Conservation (phyloP, 1,140 invertebrate species). For the Dryas iulia region DNA sequence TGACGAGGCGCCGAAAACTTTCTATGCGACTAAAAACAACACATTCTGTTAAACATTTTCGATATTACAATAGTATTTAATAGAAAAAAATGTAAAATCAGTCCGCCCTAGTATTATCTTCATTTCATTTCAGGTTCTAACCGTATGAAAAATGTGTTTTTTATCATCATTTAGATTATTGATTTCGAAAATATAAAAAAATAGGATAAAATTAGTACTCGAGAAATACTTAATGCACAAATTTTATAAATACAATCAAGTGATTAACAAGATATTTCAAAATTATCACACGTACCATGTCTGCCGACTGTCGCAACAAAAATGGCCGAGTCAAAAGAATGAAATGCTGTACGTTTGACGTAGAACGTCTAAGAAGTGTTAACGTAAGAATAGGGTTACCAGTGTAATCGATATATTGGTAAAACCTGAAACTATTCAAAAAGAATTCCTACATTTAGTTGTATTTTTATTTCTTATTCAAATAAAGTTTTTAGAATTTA, state of each 20-base stretch:
- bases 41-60: not conserved
- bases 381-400: not conserved
- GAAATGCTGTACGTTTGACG: not conserved
- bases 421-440: too few species aligned
- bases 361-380: not conserved
- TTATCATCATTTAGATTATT: constrained; percentile 58
- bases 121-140: constrained; percentile 77
- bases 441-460: too few species aligned
- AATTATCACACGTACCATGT: constrained; percentile 61
- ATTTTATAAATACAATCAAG: not conserved
- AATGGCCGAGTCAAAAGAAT: constrained; percentile 53
- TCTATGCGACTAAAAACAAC: constrained; percentile 94
- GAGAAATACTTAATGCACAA: not conserved
- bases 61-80: not conserved
- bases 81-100: constrained; percentile 41
- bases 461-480: too few species aligned
- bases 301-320: constrained; percentile 59
- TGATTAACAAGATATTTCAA: constrained; percentile 33
- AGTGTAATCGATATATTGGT: not conserved
- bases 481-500: too few species aligned
- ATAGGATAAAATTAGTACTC: not conserved
- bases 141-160: constrained; percentile 60
- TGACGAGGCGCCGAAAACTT: constrained; percentile 99
- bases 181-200: constrained; percentile 23
- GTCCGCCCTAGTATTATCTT: constrained; percentile 78